Evolutionary conservation across 2,113 vertebrate species (phyloP), one percentile per base, ranked within the genome.

Genomic region (Rhea americana): DNA sequence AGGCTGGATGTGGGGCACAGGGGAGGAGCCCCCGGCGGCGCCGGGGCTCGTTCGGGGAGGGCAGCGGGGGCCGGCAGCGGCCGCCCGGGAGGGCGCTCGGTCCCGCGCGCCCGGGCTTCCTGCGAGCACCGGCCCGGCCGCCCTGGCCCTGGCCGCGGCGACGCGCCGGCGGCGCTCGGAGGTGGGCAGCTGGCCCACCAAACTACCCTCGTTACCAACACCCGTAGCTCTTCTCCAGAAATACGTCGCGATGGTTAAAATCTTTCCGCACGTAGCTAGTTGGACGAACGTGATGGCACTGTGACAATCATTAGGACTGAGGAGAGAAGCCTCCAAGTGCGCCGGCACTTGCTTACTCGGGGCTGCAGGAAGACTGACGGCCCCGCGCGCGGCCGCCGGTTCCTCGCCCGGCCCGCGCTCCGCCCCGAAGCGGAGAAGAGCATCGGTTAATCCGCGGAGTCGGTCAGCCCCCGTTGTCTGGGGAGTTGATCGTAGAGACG

Each of bases 401-500:
- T 35, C 35, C 35, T 35, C 35, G 35, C 35, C 35, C 35, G 35
- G 35, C 35, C 35, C 35, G 35, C 35, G 35, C 35, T 35, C 35
- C 35, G 35, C 35, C 35, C 35, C 35, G 70, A 87, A 93, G 55
- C 74, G 85, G 50, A 45, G 63, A 91, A 92, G 39, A 63, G 71
- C 90, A 81, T 92, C 96, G 96, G 97, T 95, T 96, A 96, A 95
- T 96, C 96, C 90, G 53, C 81, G 91, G 81, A 95, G 96, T 97
- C 96, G 93, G 81, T 96, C 87, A 87, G 95, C 96, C 94, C 85
- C 58, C 84, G 83, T 85, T 94, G 91, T 95, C 92, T 93, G 83
- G 90, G 91, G 91, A 97, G 88, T 94, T 94, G 97, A 95, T 97
- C 93, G 92, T 82, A 80, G 82, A 82, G 84, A 89, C 61, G 35